Base-by-base conservation (phyloP, 92 coral and sea anemone species). In the Porites lobata region DNA sequence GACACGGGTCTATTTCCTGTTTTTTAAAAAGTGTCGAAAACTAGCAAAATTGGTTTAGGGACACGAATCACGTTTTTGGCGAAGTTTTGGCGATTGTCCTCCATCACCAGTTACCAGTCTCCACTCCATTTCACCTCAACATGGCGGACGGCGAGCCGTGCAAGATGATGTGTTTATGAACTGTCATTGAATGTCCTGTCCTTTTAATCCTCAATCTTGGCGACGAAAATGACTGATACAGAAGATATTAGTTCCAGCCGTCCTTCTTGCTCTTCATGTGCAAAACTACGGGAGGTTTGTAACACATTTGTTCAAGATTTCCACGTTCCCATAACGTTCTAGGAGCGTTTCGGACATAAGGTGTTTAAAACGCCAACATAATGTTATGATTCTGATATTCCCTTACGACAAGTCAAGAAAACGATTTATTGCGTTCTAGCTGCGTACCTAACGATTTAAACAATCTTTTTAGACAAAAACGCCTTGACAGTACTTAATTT, bases 201-300 rank as follows among this genome's bases (percentile, higher is more conserved):
- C 72, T 83, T 47, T 59, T 22, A 20, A 14, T 12, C 14, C 9
- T 26, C 17, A 84, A 9, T 73, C 52, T 73, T 50, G 7, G 1
- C 68, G 5, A 7, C 50, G 8, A 73, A 15, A 12, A 84, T 63
- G 80, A 79, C 69, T 22, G 73, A 79, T 65, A 8, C 71, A 47
- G 52, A 18, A 9, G 24, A 32, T 13, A 47, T 22, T n/a, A 65
- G 14, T 17, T 74, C 63, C 70, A 72, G 79, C 59, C 21, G 15
- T 58, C 79, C 87, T 1, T 50, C 69, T 19, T 84, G 87, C 80
- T 71, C 59, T 14, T 84, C 87, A 38, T 84, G 87, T 73, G 80
- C 63, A 84, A 84, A 74, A 47, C 22, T 84, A 13, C 62, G 74
- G 72, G 87, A 84, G 87, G 87, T 84, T 43, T 20, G 87, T 84